Percentiles rank a stretch among this genome's conserved stretches.
These are phyloP conservation scores for Bovichtus variegatus DNA, from an alignment of 2,797 vertebrate genomes.

Conservation along the genomic window DNA sequence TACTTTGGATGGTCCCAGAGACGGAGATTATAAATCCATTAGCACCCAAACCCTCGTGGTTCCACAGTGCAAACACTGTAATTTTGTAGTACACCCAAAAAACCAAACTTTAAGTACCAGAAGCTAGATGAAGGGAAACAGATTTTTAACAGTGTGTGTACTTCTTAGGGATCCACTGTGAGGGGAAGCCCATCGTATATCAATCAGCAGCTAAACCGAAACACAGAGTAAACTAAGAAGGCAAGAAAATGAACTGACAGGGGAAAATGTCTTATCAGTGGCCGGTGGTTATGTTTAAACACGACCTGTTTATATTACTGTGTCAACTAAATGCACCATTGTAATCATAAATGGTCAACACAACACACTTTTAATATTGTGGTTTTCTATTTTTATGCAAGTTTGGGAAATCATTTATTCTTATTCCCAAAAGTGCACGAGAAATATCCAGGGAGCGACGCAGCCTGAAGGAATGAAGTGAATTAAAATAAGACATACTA, in stretches of 20 bases:
- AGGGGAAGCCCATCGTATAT: constrained; percentile 51
- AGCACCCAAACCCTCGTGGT: constrained; percentile 87
- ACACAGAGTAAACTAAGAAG: constrained; percentile 52
- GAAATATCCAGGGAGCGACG: constrained; percentile 43
- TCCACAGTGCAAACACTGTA: constrained; percentile 80
- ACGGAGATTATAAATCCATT: constrained; percentile 95
- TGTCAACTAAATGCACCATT: constrained; percentile 24
- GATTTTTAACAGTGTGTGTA: constrained; percentile 51
- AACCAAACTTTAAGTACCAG: constrained; percentile 68
- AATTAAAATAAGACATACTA: constrained; percentile 56
- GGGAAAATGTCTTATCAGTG: constrained; percentile 41
- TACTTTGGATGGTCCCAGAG: constrained; percentile 91
- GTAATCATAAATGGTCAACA: constrained; percentile 34
- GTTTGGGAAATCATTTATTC: constrained; percentile 35
- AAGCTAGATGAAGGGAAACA: constrained; percentile 65
- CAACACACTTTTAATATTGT: constrained; percentile 1
- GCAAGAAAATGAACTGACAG: constrained; percentile 47
- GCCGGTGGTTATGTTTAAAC: constrained; percentile 25
- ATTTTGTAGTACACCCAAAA: constrained; percentile 72
- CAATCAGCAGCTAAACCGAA: constrained; percentile 60
- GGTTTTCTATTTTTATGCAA: constrained; percentile 36
- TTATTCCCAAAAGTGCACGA: constrained; percentile 29
- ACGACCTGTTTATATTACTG: constrained; percentile 21
- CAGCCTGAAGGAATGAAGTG: constrained; percentile 51
- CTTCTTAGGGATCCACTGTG: constrained; percentile 36